phyloP scores from a whole-genome alignment of 64 coral and sea anemone genomes.

The Montipora cactus region DNA sequence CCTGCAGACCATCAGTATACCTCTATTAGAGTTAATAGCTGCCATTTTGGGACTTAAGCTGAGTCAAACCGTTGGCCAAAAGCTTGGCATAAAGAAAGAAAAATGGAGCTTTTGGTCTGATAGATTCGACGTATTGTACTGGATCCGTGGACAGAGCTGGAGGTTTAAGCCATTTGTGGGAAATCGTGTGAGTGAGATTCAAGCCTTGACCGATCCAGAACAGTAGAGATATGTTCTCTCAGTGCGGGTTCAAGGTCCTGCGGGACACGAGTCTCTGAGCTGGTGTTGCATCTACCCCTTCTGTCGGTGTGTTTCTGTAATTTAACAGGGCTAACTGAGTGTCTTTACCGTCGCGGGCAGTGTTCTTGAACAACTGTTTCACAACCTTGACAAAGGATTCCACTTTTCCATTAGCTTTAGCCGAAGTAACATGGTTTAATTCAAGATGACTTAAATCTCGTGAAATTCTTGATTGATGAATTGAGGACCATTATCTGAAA shows the following conservation, averaged over 20 bases:
- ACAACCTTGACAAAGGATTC: constrained; percentile 14
- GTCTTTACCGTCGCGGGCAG: constrained; percentile 38
- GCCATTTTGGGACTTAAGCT: constrained; percentile 29
- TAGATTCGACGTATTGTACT: background rate
- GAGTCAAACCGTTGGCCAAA: background rate
- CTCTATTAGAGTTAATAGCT: constrained; percentile 48
- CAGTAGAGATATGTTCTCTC: background rate
- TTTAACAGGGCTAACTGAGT: constrained; percentile 49
- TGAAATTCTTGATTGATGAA: background rate
- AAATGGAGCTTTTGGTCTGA: constrained; percentile 27
- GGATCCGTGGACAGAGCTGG: too few species aligned
- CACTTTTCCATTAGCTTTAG: too few species aligned
- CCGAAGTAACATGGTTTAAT: too few species aligned
- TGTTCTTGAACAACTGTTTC: constrained; percentile 53
- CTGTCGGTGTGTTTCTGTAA: constrained; percentile 73
- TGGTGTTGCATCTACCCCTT: constrained; percentile 54
- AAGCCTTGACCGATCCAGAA: too few species aligned
- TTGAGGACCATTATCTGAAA: background rate
- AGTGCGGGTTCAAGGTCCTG: constrained; percentile 46
- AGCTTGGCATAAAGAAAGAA: background rate
- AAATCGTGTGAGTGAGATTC: too few species aligned
- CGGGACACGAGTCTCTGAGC: constrained; percentile 62
- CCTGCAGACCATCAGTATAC: constrained; percentile 38
- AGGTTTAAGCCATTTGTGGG: too few species aligned
- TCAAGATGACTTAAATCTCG: background rate